Conservation (phyloP, 2,797 vertebrate genomes). For the Lagodon rhomboides region DNA sequence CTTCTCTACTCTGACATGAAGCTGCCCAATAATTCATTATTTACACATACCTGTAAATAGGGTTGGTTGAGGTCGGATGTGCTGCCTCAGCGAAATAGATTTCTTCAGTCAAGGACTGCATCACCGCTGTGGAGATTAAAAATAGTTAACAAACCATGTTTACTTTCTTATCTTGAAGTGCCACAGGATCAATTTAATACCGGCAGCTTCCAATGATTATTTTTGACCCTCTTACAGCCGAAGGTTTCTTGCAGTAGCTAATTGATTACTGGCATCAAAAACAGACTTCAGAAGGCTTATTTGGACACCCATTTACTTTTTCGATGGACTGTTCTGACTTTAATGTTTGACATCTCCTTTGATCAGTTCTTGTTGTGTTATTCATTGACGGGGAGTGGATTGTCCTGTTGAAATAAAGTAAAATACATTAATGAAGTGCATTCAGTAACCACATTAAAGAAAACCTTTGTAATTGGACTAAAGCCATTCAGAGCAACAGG, state of each 20-base stretch:
- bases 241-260: neutral
- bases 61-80: neutral
- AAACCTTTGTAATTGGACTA: neutral
- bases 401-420: neutral
- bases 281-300: neutral
- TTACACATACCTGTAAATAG: slow-evolving; percentile 25
- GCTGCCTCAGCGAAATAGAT: neutral
- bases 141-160: neutral
- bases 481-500: neutral
- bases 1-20: neutral
- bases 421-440: neutral
- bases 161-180: neutral
- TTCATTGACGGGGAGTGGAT: neutral
- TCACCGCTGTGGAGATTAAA: neutral
- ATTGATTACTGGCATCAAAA: neutral
- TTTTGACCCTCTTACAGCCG: neutral
- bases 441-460: neutral
- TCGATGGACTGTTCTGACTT: neutral
- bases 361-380: neutral
- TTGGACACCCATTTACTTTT: neutral
- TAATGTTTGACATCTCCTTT: neutral
- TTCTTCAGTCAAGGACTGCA: slow-evolving; percentile 14
- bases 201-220: neutral
- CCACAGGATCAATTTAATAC: neutral
- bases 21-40: slow-evolving; percentile 12